A percentile compares a stretch with the other conserved stretches of the same genome.
Conservation (phyloP, 1,140 invertebrate genomes). For the Drosophila novamexicana region DNA sequence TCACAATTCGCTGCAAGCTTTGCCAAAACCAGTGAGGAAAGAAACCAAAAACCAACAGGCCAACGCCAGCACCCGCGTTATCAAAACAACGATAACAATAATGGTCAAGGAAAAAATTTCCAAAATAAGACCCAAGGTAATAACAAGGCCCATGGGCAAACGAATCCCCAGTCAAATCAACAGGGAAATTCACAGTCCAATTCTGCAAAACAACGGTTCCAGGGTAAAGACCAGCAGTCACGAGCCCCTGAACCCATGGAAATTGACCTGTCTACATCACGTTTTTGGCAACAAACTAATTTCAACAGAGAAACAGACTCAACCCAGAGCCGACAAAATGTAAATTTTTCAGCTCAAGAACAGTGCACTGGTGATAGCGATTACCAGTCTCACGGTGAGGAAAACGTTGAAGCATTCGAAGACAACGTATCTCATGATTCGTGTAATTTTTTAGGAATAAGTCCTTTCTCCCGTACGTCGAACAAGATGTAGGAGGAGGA, state of each 20-base stretch:
- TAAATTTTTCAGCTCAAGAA: background rate
- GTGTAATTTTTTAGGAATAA: background rate
- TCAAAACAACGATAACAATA: background rate
- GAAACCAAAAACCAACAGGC: background rate
- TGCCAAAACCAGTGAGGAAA: background rate
- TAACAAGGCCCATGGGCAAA: background rate
- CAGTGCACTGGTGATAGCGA: background rate
- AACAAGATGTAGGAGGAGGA: background rate
- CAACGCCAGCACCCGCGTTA: background rate
- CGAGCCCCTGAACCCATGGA: background rate
- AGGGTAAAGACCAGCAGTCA: background rate
- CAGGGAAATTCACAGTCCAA: too few relatives aligned
- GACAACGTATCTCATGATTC: background rate
- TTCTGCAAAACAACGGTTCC: background rate
- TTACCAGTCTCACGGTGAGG: background rate
- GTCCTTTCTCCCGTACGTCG: background rate
- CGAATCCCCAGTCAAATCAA: background rate
- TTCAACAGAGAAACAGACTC: background rate
- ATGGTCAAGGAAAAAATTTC: background rate
- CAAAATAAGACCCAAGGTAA: background rate
- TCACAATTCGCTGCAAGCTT: slow-evolving; percentile 6
- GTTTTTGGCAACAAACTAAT: background rate
- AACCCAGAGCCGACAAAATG: too few relatives aligned
- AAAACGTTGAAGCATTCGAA: background rate
- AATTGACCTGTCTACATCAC: background rate